Evolutionary conservation across 2,797 vertebrate genomes (phyloP), one percentile per base, ranked within the genome.

Genomic region (Pangasius djambal): DNA sequence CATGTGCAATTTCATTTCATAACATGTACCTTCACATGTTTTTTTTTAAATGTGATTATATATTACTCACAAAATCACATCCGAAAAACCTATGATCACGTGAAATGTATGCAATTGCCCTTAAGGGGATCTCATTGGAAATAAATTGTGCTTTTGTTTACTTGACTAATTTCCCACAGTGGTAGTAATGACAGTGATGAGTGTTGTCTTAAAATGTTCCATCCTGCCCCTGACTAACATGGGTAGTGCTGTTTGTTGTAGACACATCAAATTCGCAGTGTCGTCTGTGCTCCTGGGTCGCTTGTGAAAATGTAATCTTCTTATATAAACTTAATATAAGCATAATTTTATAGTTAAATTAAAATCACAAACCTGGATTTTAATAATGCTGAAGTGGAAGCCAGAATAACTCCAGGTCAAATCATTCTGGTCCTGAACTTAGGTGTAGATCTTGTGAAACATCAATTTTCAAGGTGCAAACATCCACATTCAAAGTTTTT

Each of bases 141-240:
- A 87, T 87, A 22, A 79, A 40, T 83, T 89, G 25, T 78, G 63
- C 75, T 92, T 86, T 67, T 93, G 93, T 94, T 94, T 94, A 94
- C 92, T 93, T 91, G 90, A 92, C 74, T 50, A n/a, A 92, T 94
- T 95, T 96, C 95, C 95, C 94, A 93, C 94, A 92, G 90, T 91
- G 92, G 1, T 91, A 70, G 90, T 96, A 96, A 96, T 95, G 94
- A 92, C 86, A 91, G 37, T 88, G 94, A 92, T 94, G 95, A 96
- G 92, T 96, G 94, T 95, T 91, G 93, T 67, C 93, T 92, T 93
- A 92, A 93, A 91, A 87, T 90, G 10, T 82, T 91, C 44, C 57
- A 63, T 90, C 88, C 83, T 90, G 91, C 87, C 89, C 25, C 90
- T 37, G 86, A 88, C 83, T 91, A 40, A 12, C 1, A 2, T 34